phyloP scores from a whole-genome alignment of 2,888 invertebrate species.

The Allacma fusca region DNA sequence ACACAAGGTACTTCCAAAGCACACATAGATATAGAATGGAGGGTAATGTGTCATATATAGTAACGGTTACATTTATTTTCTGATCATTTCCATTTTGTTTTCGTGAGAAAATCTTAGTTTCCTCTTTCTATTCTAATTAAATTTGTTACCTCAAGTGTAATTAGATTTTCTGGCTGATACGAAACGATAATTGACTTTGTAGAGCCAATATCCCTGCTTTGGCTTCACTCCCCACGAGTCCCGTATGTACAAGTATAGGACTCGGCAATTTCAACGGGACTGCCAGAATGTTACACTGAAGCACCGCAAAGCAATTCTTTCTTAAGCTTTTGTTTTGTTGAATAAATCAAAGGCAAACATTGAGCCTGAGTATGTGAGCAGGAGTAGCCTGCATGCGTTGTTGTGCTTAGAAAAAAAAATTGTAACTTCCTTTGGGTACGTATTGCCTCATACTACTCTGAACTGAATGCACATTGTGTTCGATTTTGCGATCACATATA shows the following conservation, averaged over 20 bases:
- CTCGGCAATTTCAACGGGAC: background rate
- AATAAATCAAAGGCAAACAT: background rate
- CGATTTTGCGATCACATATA: background rate
- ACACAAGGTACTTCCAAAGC: too few relatives aligned
- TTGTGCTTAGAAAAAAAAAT: background rate
- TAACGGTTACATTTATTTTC: constrained; percentile 13
- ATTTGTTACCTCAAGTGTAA: constrained; percentile 19
- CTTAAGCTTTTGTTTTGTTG: constrained; percentile 4
- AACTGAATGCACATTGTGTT: background rate
- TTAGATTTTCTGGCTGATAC: constrained; percentile 36
- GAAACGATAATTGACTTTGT: constrained; percentile 30
- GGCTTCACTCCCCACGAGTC: background rate
- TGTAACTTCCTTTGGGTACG: background rate
- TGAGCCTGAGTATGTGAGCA: background rate
- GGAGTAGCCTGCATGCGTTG: too few relatives aligned
- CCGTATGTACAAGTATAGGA: background rate
- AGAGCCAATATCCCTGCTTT: constrained; percentile 23
- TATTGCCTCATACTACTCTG: background rate
- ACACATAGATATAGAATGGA: too few relatives aligned
- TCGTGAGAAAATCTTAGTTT: constrained; percentile 34
- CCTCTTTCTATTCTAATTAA: constrained; percentile 32
- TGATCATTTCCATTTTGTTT: constrained; percentile 22
- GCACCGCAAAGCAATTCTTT: background rate
- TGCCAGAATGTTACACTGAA: background rate
- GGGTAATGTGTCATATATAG: background rate